Evolutionary conservation across 2,113 vertebrate genomes (phyloP).

Genomic region (Mesoclemmys tuberculata): DNA sequence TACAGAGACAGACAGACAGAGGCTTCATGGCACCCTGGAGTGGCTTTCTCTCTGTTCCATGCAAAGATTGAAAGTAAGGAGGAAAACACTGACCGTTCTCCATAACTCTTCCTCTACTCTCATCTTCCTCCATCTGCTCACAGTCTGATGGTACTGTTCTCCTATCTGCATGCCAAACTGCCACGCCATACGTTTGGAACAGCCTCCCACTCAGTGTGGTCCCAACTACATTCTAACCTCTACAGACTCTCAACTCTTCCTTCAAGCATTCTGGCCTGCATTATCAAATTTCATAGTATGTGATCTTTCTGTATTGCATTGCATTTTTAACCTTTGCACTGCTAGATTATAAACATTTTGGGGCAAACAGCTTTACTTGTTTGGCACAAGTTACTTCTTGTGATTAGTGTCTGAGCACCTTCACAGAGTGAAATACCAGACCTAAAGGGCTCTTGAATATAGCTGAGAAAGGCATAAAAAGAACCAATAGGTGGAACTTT

Average conservation of each 20-base stretch:
- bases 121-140: neutral
- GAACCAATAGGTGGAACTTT: neutral
- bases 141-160: neutral
- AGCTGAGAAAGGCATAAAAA: neutral
- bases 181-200: neutral
- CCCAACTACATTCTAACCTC: neutral
- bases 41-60: neutral
- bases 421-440: neutral
- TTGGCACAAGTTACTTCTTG: neutral
- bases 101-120: neutral
- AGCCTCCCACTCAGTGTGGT: neutral
- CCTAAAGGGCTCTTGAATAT: accelerated
- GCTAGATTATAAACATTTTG: accelerated
- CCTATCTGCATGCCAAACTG: neutral
- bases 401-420: accelerated
- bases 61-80: neutral
- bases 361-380: accelerated
- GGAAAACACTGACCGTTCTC: neutral
- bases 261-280: neutral
- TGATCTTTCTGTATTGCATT: neutral
- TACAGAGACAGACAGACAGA: neutral
- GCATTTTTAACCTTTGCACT: accelerated
- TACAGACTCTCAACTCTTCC: neutral
- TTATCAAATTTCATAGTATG: neutral
- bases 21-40: neutral